Evolutionary conservation across 2,797 vertebrate species (phyloP).

Genomic region (Amblyopsis hoosieri): DNA sequence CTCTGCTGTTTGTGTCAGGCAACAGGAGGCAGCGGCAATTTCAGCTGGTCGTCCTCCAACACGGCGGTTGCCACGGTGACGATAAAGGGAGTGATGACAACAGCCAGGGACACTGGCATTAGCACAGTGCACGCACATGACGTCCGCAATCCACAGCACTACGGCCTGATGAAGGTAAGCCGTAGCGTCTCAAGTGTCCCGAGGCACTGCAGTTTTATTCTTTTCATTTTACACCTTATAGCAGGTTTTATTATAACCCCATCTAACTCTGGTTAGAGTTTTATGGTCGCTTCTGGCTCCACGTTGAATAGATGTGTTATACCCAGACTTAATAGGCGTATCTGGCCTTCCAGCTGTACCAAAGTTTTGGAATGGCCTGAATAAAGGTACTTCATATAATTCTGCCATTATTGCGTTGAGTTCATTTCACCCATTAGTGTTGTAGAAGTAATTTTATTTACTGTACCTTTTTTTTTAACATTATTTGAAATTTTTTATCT

Average conservation of each 20-base stretch:
- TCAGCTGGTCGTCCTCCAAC: slow-evolving; percentile 91
- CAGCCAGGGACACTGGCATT: slow-evolving; percentile 86
- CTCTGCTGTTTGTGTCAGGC: slow-evolving; percentile 75
- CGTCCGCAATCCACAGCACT: slow-evolving; percentile 87
- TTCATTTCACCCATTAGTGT: not conserved
- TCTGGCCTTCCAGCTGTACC: no score
- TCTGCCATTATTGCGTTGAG: no score
- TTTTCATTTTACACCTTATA: no score
- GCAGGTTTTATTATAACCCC: no score
- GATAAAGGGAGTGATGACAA: slow-evolving; percentile 91
- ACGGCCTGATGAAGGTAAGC: slow-evolving; percentile 90
- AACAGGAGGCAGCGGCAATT: slow-evolving; percentile 93
- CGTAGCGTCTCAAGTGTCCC: not conserved
- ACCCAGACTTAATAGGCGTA: no score
- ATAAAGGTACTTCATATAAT: no score
- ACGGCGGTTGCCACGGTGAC: slow-evolving; percentile 88
- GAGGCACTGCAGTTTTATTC: no score
- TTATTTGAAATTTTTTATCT: not conserved
- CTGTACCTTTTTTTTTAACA: not conserved
- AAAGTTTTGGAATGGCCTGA: no score
- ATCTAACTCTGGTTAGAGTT: no score
- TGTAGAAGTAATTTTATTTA: not conserved
- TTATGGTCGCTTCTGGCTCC: no score
- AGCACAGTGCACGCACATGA: slow-evolving; percentile 87
- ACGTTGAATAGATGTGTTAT: no score